Base-by-base conservation (phyloP, 2,113 vertebrate genomes). In the Tetrax tetrax region DNA sequence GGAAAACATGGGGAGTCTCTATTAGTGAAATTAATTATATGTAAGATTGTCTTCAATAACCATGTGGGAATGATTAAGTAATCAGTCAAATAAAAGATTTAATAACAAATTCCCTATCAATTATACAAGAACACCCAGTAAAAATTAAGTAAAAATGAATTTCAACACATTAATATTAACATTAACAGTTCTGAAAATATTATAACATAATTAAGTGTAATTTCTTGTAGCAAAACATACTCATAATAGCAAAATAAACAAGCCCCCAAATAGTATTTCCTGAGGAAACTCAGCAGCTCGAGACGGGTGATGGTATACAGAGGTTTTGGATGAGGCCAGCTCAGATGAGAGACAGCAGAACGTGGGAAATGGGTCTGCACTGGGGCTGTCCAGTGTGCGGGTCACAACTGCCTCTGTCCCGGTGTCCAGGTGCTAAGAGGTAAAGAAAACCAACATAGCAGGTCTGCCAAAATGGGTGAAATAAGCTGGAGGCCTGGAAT, bases 1-100 rank as follows among this genome's bases (percentile, higher is more conserved):
- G 54, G 88, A 96, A 97, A 96, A 96, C 95, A 97, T 95, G 91
- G 94, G 87, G 95, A 97, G 94, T 90, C 86, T 97, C 94, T 95
- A 96, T 97, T 96, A 97, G 81, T 89, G 96, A 97, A 97, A 96
- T 97, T 97, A 97, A 97, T 97, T 97, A 97, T 96, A 97, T 96
- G 90, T 96, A 95, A 94, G 93, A 96, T 97, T 96, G 92, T 97
- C 96, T 97, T 94, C 97, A 96, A 93, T 97, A 97, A 96, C 91
- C 96, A 96, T 88, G 91, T 96, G 95, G 97, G 93, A 97, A 97
- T 95, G 91, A 97, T 97, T 97, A 97, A 96, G 96, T 97, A 97
- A 96, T 97, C 95, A 95, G 81, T 97, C 85, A 96, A 97, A 97
- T 96, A 97, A 96, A 97, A 94, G 95, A 93, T 97, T 96, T 96